Evolutionary conservation across 2,113 vertebrate genomes (phyloP), one percentile per base, ranked within the genome.

Genomic region (Pterocles orientalis): DNA sequence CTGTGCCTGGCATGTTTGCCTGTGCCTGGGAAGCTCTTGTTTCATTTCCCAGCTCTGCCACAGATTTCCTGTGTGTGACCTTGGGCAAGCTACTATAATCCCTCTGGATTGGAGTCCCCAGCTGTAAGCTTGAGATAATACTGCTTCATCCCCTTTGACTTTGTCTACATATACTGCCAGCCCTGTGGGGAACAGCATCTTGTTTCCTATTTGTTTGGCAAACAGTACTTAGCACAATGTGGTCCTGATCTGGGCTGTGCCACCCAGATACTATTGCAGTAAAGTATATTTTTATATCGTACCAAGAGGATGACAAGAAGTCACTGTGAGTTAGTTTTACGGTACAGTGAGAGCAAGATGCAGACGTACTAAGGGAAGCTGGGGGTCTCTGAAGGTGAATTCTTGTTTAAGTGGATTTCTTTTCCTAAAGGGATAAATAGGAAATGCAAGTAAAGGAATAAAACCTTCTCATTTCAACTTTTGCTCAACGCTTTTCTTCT

Each of bases 141-240:
- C 92, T 56, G 73, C 61, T 73, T 96, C 90, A 88, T 75, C 90
- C 86, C 89, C 86, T 96, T 88, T 86, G 95, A 92, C 92, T 95
- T 93, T 90, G 88, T 73, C 92, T 93, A n/a, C 71, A 56, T 90
- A 65, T 88, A 88, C 2, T 1, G 76, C 41, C 51, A n/a, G 12
- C 21, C 60, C 83, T 2, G 8, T 41, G 28, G 60, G 85, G 64
- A 86, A 29, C 34, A 21, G 34, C 10, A 0, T 51, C 75, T 80
- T 3, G 0, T 81, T 90, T 80, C 56, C 72, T 80, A 11, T 73
- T 82, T 79, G 66, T 95, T 89, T 90, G 75, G 78, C 69, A 93
- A 83, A 76, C 14, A 65, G 48, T 19, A 33, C 57, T 84, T 50
- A 88, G 57, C 41, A 36, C 47, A 62, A 14, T 1, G 3, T 57